Base-by-base conservation (phyloP, 2,113 vertebrate genomes). In the Odontesthes bonariensis region DNA sequence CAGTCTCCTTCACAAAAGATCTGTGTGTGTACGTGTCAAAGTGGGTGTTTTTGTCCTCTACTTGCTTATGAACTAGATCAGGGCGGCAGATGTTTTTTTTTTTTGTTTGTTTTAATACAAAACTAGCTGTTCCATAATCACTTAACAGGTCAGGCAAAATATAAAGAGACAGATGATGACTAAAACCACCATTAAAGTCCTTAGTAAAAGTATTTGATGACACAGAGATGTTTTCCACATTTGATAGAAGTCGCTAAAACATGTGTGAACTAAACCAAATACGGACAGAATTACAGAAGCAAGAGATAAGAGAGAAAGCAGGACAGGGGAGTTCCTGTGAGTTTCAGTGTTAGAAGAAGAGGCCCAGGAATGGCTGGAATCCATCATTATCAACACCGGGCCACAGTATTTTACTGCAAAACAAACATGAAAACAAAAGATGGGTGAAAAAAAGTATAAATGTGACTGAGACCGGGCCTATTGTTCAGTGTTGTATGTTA, bases 291-390 rank as follows among this genome's bases (percentile, higher is more conserved):
- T 51, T 44, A 27, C 6, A 9, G 23, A 66, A 54, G 33, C 11
- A 20, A 5, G 12, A 60, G 19, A 51, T 44, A 54, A n/a, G 20
- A 40, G n/a, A 57, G 42, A 47, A 23, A 31, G 17, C 35, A 32
- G 27, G 17, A 8, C 35, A 55, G 51, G 59, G 3, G 19, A 57
- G 38, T 12, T 17, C 56, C 52, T 54, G 31, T 59, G 10, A 62
- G 33, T 8, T 1, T 27, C 14, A 32, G 6, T 20, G 17, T 49
- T 19, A 49, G 46, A 13, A 19, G 46, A 23, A 75, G 47, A 75
- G 60, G 32, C 54, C n/a, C 16, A 79, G 73, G 72, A 84, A 87
- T 78, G 85, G 40, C 51, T 77, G 79, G 77, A 86, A 83, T 89
- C 49, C 67, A 75, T 81, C 81, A 79, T 79, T 81, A 86, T 79